Conservation (phyloP, 2,797 vertebrate species). For the Gymnoscopelus microlampas region DNA sequence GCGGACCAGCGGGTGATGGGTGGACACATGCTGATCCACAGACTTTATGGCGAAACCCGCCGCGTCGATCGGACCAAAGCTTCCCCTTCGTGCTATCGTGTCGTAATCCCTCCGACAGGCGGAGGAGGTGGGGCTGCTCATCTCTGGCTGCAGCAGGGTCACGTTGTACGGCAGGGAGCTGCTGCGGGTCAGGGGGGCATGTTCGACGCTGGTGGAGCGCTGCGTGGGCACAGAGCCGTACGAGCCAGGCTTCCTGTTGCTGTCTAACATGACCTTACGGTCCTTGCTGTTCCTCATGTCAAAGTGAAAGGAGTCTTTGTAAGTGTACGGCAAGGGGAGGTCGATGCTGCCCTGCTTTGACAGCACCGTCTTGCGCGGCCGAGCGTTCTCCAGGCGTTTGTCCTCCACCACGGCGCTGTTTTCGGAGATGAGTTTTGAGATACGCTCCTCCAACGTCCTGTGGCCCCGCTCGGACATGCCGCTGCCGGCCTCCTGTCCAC, state of each 20-base stretch:
- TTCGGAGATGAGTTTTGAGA: constrained; percentile 93
- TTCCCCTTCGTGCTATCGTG: constrained; percentile 68
- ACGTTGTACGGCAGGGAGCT: constrained; percentile 90
- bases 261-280: constrained; percentile 68
- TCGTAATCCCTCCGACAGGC: constrained; percentile 58
- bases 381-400: constrained; percentile 89
- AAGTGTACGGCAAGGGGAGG: constrained; percentile 94
- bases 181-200: constrained; percentile 88
- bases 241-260: constrained; percentile 78
- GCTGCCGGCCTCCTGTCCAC: constrained; percentile 43
- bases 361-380: constrained; percentile 92
- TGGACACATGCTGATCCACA: constrained; percentile 80
- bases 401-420: constrained; percentile 94
- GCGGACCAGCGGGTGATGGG: constrained; percentile 90
- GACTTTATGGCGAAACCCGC: constrained; percentile 71
- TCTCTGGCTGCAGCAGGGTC: constrained; percentile 66
- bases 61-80: constrained; percentile 72
- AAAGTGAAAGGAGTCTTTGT: constrained; percentile 98
- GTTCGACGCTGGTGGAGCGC: constrained; percentile 79
- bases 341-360: constrained; percentile 98
- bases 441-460: constrained; percentile 89
- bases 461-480: constrained; percentile 81
- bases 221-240: constrained; percentile 91
- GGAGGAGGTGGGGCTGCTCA: constrained; percentile 57
- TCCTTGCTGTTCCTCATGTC: constrained; percentile 88